Evolutionary conservation across 2,797 vertebrate genomes (phyloP).

Genomic region (Fringilla coelebs): DNA sequence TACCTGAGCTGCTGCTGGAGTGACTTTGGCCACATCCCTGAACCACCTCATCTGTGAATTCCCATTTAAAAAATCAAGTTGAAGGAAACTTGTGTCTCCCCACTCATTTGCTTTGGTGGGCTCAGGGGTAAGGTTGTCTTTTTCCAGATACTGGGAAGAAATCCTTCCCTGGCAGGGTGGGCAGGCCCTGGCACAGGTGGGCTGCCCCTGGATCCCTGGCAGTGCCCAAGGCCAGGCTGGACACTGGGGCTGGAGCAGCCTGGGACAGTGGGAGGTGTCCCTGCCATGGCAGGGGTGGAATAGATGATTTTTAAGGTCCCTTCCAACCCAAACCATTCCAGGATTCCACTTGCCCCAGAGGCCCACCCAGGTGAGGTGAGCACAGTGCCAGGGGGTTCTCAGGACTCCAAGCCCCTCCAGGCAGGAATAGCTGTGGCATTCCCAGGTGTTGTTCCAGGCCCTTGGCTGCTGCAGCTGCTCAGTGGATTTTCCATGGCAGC

Average conservation of each 20-base stretch:
- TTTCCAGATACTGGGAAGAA: neutral
- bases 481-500: neutral
- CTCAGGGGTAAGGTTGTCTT: neutral
- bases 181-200: neutral
- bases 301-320: neutral
- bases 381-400: neutral
- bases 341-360: neutral
- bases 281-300: neutral
- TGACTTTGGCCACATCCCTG: neutral
- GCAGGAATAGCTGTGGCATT: neutral
- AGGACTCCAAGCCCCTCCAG: neutral
- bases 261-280: neutral
- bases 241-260: neutral
- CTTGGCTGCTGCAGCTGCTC: neutral
- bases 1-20: neutral
- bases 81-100: neutral
- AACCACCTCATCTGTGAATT: neutral
- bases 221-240: neutral
- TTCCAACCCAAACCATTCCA: neutral
- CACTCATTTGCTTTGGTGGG: neutral
- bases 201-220: neutral
- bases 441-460: neutral
- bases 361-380: neutral
- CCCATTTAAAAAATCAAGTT: neutral
- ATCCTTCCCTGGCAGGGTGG: neutral